Base-by-base conservation (phyloP, 2,113 vertebrate species). In the Catharus fuscescens region DNA sequence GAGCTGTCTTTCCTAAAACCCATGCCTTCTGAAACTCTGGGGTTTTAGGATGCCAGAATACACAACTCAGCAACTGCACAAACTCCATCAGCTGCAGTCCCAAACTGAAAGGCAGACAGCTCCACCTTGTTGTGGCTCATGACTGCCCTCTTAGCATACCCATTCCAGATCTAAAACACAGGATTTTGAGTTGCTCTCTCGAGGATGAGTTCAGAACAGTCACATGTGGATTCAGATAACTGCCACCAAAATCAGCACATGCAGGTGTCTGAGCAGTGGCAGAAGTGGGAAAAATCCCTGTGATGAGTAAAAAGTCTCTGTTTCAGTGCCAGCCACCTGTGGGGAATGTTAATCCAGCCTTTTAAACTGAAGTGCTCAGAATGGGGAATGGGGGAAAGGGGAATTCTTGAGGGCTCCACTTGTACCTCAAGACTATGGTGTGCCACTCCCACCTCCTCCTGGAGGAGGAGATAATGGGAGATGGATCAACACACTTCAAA, bases 361-460 rank as follows among this genome's bases (percentile, higher is more conserved):
- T 74, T 62, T 36, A 62, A 36, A 45, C 8, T 20, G 12, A 62
- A 12, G 7, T 34, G 14, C 9, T 77, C 40, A 36, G 26, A 65
- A 29, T 14, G 19, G 56, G 6, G 26, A 64, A 45, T 4, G 48
- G 5, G 4, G 10, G 5, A 54, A 50, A 36, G 11, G 2, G 2
- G 13, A 53, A 53, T 70, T 73, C 4, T 1, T 50, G 14, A 6
- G 23, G 6, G 4, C 7, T 77, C 10, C 15, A 13, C 34, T 45
- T 32, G 18, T 44, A 8, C 3, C 5, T 3, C 12, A 66, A 28
- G 19, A 48, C 52, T 53, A 2, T 0, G 0, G 1, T 47, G 50
- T 47, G 28, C 32, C 25, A 50, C 5, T 81, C 25, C 8, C 15
- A 28, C 9, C 14, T 77, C 6, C 19, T 71, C 10, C 44, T 44